Evolutionary conservation across 1,140 invertebrate species (phyloP).

Genomic region (Dendrolimus punctatus): DNA sequence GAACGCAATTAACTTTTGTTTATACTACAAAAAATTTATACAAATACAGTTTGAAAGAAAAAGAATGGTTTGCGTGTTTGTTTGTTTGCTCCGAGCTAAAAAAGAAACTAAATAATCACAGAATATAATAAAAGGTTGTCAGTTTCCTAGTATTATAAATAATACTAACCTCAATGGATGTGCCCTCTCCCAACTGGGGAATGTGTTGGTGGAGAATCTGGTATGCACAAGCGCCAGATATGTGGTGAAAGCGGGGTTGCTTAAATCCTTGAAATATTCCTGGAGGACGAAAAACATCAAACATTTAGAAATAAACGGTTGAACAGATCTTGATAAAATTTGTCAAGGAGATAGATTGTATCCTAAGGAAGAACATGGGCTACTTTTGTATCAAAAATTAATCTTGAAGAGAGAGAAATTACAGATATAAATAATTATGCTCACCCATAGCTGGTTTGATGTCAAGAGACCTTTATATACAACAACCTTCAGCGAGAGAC

Average conservation of each 20-base stretch:
- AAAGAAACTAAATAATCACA: too few relatives aligned
- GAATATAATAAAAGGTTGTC: too few relatives aligned
- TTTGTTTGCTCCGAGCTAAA: too few relatives aligned
- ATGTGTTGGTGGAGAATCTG: slow-evolving; percentile 98
- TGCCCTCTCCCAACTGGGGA: slow-evolving; percentile 98
- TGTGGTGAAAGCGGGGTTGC: slow-evolving; percentile 90
- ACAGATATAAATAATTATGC: slow-evolving; percentile 6
- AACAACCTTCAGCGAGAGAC: slow-evolving; percentile 89
- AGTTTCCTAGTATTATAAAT: background rate
- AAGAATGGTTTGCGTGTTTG: too few relatives aligned
- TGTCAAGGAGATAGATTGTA: too few relatives aligned
- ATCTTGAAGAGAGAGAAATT: too few relatives aligned
- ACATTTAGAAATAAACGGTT: background rate
- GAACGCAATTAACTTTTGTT: too few relatives aligned
- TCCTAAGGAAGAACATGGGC: too few relatives aligned
- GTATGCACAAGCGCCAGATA: slow-evolving; percentile 97
- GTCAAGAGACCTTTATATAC: slow-evolving; percentile 99
- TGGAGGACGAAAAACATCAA: slow-evolving; percentile 14
- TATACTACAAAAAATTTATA: too few relatives aligned
- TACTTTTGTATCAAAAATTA: too few relatives aligned
- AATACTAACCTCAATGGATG: slow-evolving; percentile 91
- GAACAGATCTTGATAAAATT: too few relatives aligned
- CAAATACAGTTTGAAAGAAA: too few relatives aligned
- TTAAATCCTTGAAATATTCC: slow-evolving; percentile 77
- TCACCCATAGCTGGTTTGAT: slow-evolving; percentile 93